phyloP scores from a whole-genome alignment of 1,140 invertebrate genomes.

The Pissodes strobi region DNA sequence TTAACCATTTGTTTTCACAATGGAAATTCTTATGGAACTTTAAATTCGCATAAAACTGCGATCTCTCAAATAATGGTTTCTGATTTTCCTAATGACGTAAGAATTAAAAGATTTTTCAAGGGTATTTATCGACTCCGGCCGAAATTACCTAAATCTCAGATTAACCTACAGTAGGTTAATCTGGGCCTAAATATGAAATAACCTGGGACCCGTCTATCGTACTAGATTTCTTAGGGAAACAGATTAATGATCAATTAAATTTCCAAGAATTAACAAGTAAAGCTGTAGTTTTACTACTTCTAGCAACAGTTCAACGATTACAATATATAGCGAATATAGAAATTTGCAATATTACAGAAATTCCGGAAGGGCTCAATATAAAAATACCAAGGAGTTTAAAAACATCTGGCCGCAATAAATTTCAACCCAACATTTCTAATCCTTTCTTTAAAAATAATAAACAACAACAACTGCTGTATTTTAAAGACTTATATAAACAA shows the following conservation, averaged over 20 bases:
- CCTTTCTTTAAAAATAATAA: no score
- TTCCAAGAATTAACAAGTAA: neutral
- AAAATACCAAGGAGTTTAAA: no score
- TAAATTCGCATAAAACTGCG: conserved; percentile 7
- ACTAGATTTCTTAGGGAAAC: neutral
- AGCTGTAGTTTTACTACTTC: neutral
- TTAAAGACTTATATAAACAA: no score
- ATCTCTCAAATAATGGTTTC: neutral
- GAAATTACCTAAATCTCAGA: no score
- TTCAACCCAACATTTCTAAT: no score
- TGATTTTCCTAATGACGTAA: neutral
- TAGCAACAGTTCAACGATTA: neutral
- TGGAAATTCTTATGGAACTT: neutral
- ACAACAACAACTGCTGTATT: no score
- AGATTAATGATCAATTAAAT: neutral
- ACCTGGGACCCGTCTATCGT: conserved; percentile 3
- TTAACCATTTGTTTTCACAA: neutral
- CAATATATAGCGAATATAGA: neutral
- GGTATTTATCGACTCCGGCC: neutral
- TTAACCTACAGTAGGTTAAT: no score
- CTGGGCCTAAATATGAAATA: conserved; percentile 10
- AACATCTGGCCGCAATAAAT: no score
- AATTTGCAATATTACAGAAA: no score
- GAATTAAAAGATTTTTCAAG: conserved; percentile 12
- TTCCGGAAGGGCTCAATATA: no score